Conservation (phyloP, 2,888 invertebrate genomes). For the Chloromyia formosa region DNA sequence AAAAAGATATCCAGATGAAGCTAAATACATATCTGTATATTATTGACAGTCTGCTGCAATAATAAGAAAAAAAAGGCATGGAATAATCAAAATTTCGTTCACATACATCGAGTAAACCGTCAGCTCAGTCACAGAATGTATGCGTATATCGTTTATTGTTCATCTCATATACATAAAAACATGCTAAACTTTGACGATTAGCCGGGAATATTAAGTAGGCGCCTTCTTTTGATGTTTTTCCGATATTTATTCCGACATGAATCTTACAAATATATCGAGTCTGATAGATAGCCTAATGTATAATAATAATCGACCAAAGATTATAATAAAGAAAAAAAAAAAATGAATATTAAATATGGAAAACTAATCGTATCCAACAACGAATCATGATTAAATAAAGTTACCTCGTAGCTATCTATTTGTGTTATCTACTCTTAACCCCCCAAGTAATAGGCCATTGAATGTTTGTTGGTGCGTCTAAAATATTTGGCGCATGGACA, state of each 20-base stretch:
- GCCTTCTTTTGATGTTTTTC: constrained; percentile 46
- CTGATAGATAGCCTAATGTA: constrained; percentile 23
- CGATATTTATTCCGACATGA: constrained; percentile 34
- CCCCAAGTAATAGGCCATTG: neutral
- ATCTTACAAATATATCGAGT: neutral
- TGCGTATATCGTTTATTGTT: no score
- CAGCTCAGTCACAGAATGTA: neutral
- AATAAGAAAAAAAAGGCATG: no score
- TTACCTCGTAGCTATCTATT: neutral
- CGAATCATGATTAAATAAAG: neutral
- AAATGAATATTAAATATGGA: constrained; percentile 29
- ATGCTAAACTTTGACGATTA: constrained; percentile 42
- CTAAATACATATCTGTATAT: neutral
- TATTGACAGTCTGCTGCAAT: neutral
- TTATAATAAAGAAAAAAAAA: neutral
- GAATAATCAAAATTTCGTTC: constrained; percentile 29
- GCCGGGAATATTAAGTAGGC: constrained; percentile 47
- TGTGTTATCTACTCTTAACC: neutral
- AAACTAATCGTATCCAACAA: neutral
- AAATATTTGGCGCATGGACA: neutral
- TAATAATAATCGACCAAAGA: constrained; percentile 8
- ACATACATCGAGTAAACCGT: neutral
- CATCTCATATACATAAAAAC: constrained; percentile 44
- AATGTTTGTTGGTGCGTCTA: neutral
- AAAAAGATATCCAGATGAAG: no score